phyloP scores from a whole-genome alignment of 2,888 invertebrate genomes.

The Pilophorus perplexus region DNA sequence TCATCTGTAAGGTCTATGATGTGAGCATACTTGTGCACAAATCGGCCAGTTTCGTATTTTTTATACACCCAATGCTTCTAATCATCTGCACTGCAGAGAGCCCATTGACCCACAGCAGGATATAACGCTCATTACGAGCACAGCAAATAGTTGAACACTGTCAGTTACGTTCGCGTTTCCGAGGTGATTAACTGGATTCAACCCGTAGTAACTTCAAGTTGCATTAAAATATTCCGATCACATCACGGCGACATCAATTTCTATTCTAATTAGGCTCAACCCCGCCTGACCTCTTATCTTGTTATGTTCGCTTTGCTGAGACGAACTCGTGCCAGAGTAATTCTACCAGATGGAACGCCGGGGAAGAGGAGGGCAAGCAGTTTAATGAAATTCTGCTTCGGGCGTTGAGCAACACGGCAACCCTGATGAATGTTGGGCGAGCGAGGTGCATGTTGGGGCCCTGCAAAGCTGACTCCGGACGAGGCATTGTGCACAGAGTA shows the following conservation, averaged over 20 bases:
- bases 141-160: too few species aligned
- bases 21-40: too few species aligned
- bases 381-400: constrained; percentile 22
- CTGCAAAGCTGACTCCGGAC: background rate
- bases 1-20: too few species aligned
- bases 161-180: too few species aligned
- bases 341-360: too few species aligned
- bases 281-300: constrained; percentile 22
- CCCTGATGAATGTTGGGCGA: constrained; percentile 9
- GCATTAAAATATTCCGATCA: constrained; percentile 24
- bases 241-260: constrained; percentile 22
- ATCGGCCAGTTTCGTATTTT: too few species aligned
- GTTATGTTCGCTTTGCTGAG: constrained; percentile 12
- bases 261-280: constrained; percentile 24
- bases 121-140: too few species aligned
- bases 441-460: background rate
- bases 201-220: constrained; percentile 3
- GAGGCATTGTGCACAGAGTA: constrained; percentile 8
- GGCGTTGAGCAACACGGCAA: constrained; percentile 12
- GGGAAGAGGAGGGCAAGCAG: background rate
- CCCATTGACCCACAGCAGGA: too few species aligned
- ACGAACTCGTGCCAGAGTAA: constrained; percentile 19
- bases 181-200: constrained; percentile 13
- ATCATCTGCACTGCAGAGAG: too few species aligned
- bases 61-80: too few species aligned